Percentiles rank a stretch among this genome's conserved stretches.
Evolutionary conservation across 2,888 invertebrate genomes (phyloP).

Genomic region (Prosopocoilus inquinatus): DNA sequence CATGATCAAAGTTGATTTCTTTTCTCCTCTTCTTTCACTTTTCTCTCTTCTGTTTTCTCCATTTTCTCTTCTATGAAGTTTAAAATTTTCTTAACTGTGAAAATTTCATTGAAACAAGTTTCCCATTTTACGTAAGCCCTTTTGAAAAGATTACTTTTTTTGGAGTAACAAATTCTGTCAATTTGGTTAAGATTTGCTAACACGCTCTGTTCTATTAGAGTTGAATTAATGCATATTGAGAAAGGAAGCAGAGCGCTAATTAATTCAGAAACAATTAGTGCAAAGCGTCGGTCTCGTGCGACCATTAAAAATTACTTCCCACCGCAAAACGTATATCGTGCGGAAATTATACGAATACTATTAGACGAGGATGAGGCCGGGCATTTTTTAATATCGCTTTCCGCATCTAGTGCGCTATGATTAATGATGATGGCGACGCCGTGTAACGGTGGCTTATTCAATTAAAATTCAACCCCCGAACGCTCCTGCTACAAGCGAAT

Average conservation of each 20-base stretch:
- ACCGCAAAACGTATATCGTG: slow-evolving; percentile 8
- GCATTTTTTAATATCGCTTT: slow-evolving; percentile 29
- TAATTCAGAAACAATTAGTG: slow-evolving; percentile 4
- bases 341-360: slow-evolving; percentile 18
- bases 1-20: no score
- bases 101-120: no score
- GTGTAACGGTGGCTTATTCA: slow-evolving; percentile 29
- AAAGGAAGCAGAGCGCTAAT: not conserved
- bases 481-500: slow-evolving; percentile 28
- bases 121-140: no score
- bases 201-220: no score
- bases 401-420: slow-evolving; percentile 26
- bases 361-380: slow-evolving; percentile 19
- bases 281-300: not conserved
- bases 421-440: slow-evolving; percentile 28
- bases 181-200: no score
- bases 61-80: no score
- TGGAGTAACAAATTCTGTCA: no score
- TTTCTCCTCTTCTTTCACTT: no score
- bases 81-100: no score
- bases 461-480: slow-evolving; percentile 33
- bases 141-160: no score
- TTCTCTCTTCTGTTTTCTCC: no score
- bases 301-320: slow-evolving; percentile 1
- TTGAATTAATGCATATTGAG: no score